Evolutionary conservation across 2,888 invertebrate species (phyloP), one percentile per base, ranked within the genome.

Genomic region (Mythimna vitellina): DNA sequence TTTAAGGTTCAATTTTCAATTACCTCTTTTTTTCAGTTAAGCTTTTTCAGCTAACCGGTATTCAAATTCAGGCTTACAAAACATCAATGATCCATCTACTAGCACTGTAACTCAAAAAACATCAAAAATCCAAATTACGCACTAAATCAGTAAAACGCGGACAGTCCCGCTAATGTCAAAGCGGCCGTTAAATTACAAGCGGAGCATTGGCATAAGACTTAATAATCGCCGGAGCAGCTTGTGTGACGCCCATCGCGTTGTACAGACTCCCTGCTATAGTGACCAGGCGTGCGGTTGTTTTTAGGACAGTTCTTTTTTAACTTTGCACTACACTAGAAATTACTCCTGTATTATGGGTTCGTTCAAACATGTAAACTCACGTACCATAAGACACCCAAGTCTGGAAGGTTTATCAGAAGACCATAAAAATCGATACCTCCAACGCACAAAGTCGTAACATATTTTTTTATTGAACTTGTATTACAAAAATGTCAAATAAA

Each of bases 221-320:
- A 89, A 90, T 92, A 92, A 92, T 90, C 92, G 89, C 86, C 88
- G 85, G 88, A 88, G 90, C 90, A 88, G 91, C 84, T 88, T 86
- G 85, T 86, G 93, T 85, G 92, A 94, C 95, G 95, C 95, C 95
- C 94, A 93, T 91, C 91, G 90, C 89, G 91, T 92, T 93, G 91
- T 90, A 91, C 91, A 87, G 90, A 92, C 93, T 93, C 90, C 92
- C 86, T 90, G 87, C 87, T 88, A 89, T 87, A 88, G 90, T 89
- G 77, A 82, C 92, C 88, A 92, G 68, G 17, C 49, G 1, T 25
- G 0, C 5, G 9, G 46, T 2, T 14, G 0, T 65, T 61, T 65
- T 25, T 3, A 22, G 56, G 49, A 63, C 20, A 69, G 0, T 42
- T 74, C 51, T 25, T 46, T 12, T 35, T 54, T 20, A 20, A 3